phyloP scores from a whole-genome alignment of 2,113 vertebrate genomes.

The Thamnophis sirtalis region DNA sequence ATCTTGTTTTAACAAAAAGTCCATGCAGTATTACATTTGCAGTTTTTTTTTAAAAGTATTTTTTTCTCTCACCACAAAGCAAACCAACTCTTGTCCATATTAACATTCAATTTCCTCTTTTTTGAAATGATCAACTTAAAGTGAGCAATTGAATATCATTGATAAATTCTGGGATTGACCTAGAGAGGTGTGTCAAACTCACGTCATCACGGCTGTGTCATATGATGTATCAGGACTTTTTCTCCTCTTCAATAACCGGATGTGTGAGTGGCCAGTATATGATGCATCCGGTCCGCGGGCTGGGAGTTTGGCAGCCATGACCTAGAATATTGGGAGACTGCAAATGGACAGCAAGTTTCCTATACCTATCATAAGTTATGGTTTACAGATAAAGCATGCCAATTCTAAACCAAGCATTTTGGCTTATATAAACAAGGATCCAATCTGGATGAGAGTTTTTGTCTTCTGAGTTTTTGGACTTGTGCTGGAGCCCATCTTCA shows the following conservation, averaged over 20 bases:
- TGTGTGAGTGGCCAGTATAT: too few species aligned
- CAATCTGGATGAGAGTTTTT: too few species aligned
- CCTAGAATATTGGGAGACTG: not conserved
- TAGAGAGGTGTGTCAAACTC: not conserved
- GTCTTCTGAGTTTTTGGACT: too few species aligned
- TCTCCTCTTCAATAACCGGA: too few species aligned
- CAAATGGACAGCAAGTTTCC: not conserved
- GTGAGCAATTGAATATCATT: not conserved
- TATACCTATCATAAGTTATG: not conserved
- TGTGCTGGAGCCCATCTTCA: too few species aligned
- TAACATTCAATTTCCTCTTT: not conserved
- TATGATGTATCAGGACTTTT: too few species aligned
- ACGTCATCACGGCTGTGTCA: too few species aligned
- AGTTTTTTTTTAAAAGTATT: not conserved
- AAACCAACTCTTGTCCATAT: not conserved
- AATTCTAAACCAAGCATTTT: not conserved
- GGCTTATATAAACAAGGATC: not conserved
- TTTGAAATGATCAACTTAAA: not conserved
- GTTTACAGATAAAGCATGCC: not conserved
- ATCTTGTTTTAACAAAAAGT: not conserved
- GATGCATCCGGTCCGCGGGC: too few species aligned
- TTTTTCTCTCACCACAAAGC: not conserved
- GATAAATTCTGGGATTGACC: not conserved
- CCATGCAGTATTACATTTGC: not conserved
- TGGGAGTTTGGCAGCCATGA: not conserved